Base-by-base conservation (phyloP, 2,797 vertebrate species). In the Sebastolobus alascanus region DNA sequence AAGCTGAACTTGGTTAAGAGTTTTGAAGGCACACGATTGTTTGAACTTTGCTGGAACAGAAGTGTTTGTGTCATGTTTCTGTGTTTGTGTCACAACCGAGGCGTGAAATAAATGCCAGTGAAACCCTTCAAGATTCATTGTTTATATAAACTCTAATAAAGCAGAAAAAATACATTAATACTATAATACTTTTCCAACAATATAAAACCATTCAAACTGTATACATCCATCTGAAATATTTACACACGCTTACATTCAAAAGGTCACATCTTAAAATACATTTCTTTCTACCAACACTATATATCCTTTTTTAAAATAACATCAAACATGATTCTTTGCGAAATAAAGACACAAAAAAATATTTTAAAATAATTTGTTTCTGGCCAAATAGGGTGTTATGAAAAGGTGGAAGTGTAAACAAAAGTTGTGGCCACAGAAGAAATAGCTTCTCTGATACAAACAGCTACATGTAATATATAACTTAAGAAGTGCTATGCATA, bases 191-290 rank as follows among this genome's bases (percentile, higher is more conserved):
- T 82, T 77, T 68, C 61, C 40, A 77, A 46, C 82, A 78, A 88
- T 84, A 81, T 20, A 89, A 56, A 75, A 75, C 54, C 46, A 73
- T 82, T 90, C 75, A 89, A 88, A 92, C 73, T 84, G 80, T 85
- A 73, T 90, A 91, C 89, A 92, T 84, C 80, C 79, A 87, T 85
- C 76, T 68, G 37, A 87, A 88, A 85, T 92, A 93, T 93, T 84
- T 93, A 94, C 87, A 94, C 69, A 77, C 13, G 31, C n/a, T 84
- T 83, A 84, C 83, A 88, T 86, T 88, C 65, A 83, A 79, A 86
- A 70, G 16, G 68, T 31, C 18, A 55, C 6, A n/a, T 35, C 33
- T 68, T 64, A 25, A 37, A 70, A 10, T 66, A 4, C 10, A 13
- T 37, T 10, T 52, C 20, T 52, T 22, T 12, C 18, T 52, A 20